Base-by-base conservation (phyloP, 2,113 vertebrate species). In the Etheostoma cragini region DNA sequence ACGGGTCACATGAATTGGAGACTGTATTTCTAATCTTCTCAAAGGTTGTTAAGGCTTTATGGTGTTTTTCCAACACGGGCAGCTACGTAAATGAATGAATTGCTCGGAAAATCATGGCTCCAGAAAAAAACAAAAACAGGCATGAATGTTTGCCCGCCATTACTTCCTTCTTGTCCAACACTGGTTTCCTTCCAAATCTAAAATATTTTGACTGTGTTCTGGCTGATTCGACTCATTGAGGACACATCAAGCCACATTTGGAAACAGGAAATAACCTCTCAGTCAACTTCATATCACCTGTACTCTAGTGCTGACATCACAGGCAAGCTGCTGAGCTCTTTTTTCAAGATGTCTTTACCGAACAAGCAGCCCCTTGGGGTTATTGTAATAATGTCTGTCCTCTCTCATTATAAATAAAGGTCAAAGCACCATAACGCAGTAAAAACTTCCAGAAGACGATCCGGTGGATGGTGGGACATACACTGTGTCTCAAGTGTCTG, bases 1-100 rank as follows among this genome's bases (percentile, higher is more conserved):
- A 54, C 47, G n/a, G 58, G 82, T 88, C 89, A 87, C 91, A 88
- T 92, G 91, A 90, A 89, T 87, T n/a, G 13, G 33, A 80, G 35
- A 42, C 77, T 91, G 85, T 87, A 3, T 70, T 78, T 82, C 82
- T 86, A 80, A 88, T 84, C 83, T 79, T 63, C 47, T 79, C 61
- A 68, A 83, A 80, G 63, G 73, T 79, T 80, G 77, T 83, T 69
- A 12, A 49, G 58, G 68, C 81, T 89, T 82, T 73, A 78, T 15
- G 58, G 49, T 88, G 72, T 87, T 90, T 90, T 87, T 80, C 68
- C 78, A 77, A 49, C 73, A 3, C 74, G 3, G 65, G 38, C 71
- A 52, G 42, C 68, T 8, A 22, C 72, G 62, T 19, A 72, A 79
- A 72, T 73, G 30, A 77, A 47, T 67, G 61, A 73, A 73, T 61